Conservation (phyloP, 2,888 invertebrate species). For the Myopa testacea region DNA sequence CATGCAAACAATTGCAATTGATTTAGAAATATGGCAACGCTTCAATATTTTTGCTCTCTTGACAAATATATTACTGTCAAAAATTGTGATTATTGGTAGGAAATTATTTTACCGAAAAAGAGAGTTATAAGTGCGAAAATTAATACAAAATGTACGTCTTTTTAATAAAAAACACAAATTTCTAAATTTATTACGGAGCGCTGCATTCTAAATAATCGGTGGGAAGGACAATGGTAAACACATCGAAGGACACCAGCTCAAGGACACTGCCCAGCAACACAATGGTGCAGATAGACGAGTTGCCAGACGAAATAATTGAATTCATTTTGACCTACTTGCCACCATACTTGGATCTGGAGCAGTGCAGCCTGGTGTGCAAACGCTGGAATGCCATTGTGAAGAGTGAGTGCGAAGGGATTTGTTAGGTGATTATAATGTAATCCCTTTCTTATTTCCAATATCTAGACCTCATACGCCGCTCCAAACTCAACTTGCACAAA, state of each 20-base stretch:
- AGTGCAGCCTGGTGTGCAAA: slow-evolving; percentile 87
- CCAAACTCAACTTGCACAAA: slow-evolving; percentile 79
- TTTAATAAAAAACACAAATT: too few species aligned
- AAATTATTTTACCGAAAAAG: slow-evolving; percentile 9
- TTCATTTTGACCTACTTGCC: slow-evolving; percentile 89
- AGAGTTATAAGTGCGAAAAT: slow-evolving; percentile 17
- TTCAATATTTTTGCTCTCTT: background rate
- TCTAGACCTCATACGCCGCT: slow-evolving; percentile 83
- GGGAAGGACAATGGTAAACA: slow-evolving; percentile 28
- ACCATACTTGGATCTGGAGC: slow-evolving; percentile 90
- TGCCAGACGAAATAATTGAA: slow-evolving; percentile 94
- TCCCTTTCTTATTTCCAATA: slow-evolving; percentile 43
- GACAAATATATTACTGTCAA: slow-evolving; percentile 10
- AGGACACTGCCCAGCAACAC: background rate
- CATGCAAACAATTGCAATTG: background rate
- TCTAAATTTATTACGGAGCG: too few species aligned
- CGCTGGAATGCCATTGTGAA: slow-evolving; percentile 86
- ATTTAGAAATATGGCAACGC: background rate
- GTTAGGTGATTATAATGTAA: background rate
- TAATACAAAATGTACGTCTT: background rate
- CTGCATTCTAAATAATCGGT: background rate
- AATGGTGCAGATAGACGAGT: slow-evolving; percentile 52
- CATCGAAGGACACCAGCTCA: slow-evolving; percentile 11
- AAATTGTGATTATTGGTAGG: slow-evolving; percentile 3
- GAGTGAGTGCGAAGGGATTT: slow-evolving; percentile 73